Evolutionary conservation across 2,113 vertebrate species (phyloP).

Genomic region (Sinocyclocheilus grahami): DNA sequence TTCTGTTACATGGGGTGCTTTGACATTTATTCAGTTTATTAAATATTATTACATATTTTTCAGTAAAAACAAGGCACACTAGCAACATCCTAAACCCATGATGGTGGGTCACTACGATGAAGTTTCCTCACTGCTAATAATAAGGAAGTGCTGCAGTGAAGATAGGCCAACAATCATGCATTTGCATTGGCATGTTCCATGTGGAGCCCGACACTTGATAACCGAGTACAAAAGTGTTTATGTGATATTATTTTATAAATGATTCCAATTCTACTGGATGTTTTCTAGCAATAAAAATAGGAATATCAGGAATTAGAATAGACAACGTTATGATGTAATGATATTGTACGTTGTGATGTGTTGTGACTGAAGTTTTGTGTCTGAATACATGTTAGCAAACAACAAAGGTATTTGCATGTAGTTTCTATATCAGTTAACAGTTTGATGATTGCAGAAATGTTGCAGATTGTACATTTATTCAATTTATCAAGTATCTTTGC

Average conservation of each 20-base stretch:
- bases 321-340: neutral
- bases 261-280: too few species aligned
- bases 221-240: neutral
- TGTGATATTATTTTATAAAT: neutral
- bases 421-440: neutral
- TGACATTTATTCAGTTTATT: too few species aligned
- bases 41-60: neutral
- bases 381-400: too few species aligned
- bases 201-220: neutral
- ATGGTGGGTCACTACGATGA: neutral
- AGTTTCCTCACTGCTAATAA: constrained; percentile 53
- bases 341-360: too few species aligned
- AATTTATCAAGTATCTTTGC: neutral
- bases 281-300: too few species aligned
- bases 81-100: neutral
- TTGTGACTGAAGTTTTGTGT: neutral
- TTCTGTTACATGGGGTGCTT: too few species aligned
- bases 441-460: neutral
- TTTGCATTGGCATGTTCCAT: constrained; percentile 36
- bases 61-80: neutral
- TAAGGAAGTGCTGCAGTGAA: constrained; percentile 66
- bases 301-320: neutral
- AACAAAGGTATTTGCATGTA: neutral
- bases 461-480: neutral
- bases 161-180: constrained; percentile 27